Base-by-base conservation (phyloP, 2,888 invertebrate species). In the Itoplectis maculator region DNA sequence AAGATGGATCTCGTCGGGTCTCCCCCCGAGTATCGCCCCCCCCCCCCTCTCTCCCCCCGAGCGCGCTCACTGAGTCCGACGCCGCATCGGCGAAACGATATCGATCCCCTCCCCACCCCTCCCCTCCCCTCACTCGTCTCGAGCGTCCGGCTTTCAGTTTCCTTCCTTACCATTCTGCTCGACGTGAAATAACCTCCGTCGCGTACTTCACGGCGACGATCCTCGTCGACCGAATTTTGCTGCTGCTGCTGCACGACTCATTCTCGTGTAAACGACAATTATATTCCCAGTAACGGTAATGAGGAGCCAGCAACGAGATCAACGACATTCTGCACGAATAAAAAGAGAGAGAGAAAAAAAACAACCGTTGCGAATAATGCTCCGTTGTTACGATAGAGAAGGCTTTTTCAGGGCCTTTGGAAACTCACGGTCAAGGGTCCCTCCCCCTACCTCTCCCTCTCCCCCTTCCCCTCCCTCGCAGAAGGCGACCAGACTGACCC, bases 1-100 rank as follows among this genome's bases (percentile, higher is more conserved):
- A 91, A 91, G 89, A 91, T 91, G 91, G 91, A 91, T 89, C 87
- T 86, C 85, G 75, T 69, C n/a, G n/a, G n/a, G n/a, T n/a, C n/a
- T n/a, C n/a, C n/a, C 82, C 68, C 82, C 68, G 72, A 75, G 66
- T 74, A 74, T 82, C 84, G 80, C 76, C 79, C 54, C 56, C 49
- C 70, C 18, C 70, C 70, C 72, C 29, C 65, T 45, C 29, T 8
- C 56, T 37, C 73, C 51, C 79, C 75, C 74, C 78, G 68, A 35
- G 68, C 68, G 66, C 59, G 72, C n/a, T n/a, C n/a, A n/a, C n/a
- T n/a, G n/a, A n/a, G n/a, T n/a, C n/a, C n/a, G n/a, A n/a, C n/a
- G n/a, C 37, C 11, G n/a, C 72, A 72, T 54, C 47, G 63, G 79
- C 69, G 72, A 59, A 83, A 79, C 70, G 59, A 79, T 83, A 74